Base-by-base conservation (phyloP, 2,113 vertebrate species). In the Eurypyga helias region DNA sequence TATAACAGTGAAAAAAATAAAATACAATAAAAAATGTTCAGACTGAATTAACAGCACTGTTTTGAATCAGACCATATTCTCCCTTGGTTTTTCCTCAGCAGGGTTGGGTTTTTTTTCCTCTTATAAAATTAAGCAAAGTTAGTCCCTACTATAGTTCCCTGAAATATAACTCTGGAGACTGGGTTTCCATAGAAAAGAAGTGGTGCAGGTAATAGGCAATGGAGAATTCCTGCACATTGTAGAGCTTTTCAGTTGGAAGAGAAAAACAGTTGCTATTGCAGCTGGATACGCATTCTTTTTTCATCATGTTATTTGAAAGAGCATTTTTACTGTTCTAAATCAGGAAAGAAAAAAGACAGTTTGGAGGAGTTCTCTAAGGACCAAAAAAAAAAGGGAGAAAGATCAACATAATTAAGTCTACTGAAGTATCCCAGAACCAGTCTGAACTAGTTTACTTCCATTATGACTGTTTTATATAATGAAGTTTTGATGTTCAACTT, bases 1-100 rank as follows among this genome's bases (percentile, higher is more conserved):
- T 77, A 11, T 81, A 95, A 89, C 81, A 93, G 76, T 12, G 28
- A 83, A 82, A 55, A 48, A 91, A 91, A 93, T 10, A 92, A 88
- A 92, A 76, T 41, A 55, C 62, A 92, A 70, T 72, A 86, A 95
- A 92, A 78, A 95, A 78, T 38, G 9, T 17, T 87, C 29, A 52
- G 13, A 34, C 29, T 67, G 25, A 58, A 79, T 64, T 73, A 83
- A 69, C 38, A 45, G 46, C 31, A 51, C 38, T 54, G 17, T 61
- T 90, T 79, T 20, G 45, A 21, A 84, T 82, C 45, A 87, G 36
- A 54, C 17, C 7, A 4, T 31, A 10, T 61, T 92, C 15, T 61
- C 18, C 25, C 46, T 73, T 84, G 25, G 9, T 89, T 84, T 51
- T 60, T 10, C 10, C 48, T 77, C 72, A 66, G 54, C 23, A 79